Conservation (phyloP, 2,113 vertebrate species). For the Pangasianodon hypophthalmus region DNA sequence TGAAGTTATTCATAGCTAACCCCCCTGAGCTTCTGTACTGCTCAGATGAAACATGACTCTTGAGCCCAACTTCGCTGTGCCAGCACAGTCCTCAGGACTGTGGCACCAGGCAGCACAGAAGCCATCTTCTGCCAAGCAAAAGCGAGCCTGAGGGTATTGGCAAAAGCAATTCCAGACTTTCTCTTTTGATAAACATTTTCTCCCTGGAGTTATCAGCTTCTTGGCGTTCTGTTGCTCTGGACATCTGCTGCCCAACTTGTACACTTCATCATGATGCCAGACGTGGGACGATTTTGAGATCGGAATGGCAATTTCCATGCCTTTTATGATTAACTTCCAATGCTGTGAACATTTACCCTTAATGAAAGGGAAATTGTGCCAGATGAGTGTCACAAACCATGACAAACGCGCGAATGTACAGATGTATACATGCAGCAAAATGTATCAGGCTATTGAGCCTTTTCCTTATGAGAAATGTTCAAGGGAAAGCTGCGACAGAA, state of each 20-base stretch:
- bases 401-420: neutral
- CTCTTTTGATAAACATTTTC: conserved; percentile 42
- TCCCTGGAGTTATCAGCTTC: conserved; percentile 34
- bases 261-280: conserved; percentile 1
- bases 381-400: neutral
- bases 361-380: neutral
- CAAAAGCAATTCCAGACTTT: conserved; percentile 41
- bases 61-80: neutral
- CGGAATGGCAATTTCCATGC: conserved; percentile 34
- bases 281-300: neutral
- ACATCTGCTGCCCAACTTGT: neutral
- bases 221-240: conserved; percentile 22
- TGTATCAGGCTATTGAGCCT: neutral
- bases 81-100: neutral
- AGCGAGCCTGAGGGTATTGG: conserved; percentile 15
- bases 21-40: neutral
- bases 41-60: conserved; percentile 20
- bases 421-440: conserved; percentile 10
- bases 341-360: conserved; percentile 19
- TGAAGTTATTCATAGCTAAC: conserved; percentile 8
- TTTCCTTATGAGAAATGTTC: conserved; percentile 24
- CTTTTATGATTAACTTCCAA: conserved; percentile 29
- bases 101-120: neutral
- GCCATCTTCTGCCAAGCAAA: conserved; percentile 26
- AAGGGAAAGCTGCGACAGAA: conserved; percentile 11